Evolutionary conservation across 1,140 invertebrate species (phyloP).

Genomic region (Drosophila funebris): DNA sequence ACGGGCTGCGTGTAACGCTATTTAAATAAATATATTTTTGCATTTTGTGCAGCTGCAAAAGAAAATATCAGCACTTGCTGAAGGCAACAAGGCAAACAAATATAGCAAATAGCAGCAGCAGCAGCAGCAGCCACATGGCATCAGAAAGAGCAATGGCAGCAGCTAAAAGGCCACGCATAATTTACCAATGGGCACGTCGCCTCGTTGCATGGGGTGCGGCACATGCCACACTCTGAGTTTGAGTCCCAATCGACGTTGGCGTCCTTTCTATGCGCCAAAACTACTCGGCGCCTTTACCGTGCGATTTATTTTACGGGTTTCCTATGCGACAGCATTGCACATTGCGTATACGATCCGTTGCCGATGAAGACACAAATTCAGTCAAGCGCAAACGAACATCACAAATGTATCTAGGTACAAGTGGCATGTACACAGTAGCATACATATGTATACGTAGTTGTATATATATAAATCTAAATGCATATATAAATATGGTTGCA

Average conservation of each 20-base stretch:
- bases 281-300: slow-evolving; percentile 67
- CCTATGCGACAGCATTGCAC: slow-evolving; percentile 61
- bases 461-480: background rate
- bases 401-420: slow-evolving; percentile 54
- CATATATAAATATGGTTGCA: slow-evolving; percentile 51
- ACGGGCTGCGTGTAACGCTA: slow-evolving; percentile 51
- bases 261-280: slow-evolving; percentile 47
- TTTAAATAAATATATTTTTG: slow-evolving; percentile 79
- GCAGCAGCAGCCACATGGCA: background rate
- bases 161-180: slow-evolving; percentile 65
- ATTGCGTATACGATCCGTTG: slow-evolving; percentile 68
- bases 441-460: slow-evolving; percentile 8
- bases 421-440: slow-evolving; percentile 19
- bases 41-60: slow-evolving; percentile 35
- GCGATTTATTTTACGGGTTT: slow-evolving; percentile 72
- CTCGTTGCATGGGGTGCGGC: background rate
- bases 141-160: slow-evolving; percentile 23
- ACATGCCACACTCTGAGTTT: slow-evolving; percentile 4
- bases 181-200: slow-evolving; percentile 54
- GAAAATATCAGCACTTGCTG: slow-evolving; percentile 51
- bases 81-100: slow-evolving; percentile 72
- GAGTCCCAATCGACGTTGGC: slow-evolving; percentile 7
- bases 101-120: slow-evolving; percentile 57
- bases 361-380: slow-evolving; percentile 46
- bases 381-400: slow-evolving; percentile 56